These are phyloP conservation scores for Cydia fagiglandana DNA, from an alignment of 1,140 invertebrate genomes.

Conservation along the genomic window DNA sequence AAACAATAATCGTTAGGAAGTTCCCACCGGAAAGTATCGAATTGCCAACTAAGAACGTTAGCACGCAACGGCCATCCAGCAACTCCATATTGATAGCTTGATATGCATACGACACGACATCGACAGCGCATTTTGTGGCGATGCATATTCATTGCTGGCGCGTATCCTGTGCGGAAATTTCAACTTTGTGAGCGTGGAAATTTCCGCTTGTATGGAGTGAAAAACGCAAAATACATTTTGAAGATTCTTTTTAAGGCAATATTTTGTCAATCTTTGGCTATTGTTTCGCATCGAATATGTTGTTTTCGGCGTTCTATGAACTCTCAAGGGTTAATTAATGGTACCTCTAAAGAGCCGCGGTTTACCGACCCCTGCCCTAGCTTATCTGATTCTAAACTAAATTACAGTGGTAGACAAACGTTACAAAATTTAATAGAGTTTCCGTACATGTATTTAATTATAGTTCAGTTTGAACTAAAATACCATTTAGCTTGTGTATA, in stretches of 20 bases:
- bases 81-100: not conserved
- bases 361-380: not conserved
- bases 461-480: not conserved
- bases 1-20: too few relatives aligned
- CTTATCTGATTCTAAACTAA: not conserved
- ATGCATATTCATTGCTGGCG: slow-evolving; percentile 23
- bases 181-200: not conserved
- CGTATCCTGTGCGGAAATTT: slow-evolving; percentile 19
- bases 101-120: slow-evolving; percentile 14
- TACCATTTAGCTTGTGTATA: not conserved
- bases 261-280: too few relatives aligned
- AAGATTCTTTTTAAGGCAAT: too few relatives aligned
- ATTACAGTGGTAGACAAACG: not conserved
- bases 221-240: not conserved
- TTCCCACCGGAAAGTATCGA: too few relatives aligned
- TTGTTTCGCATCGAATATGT: too few relatives aligned
- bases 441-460: too few relatives aligned
- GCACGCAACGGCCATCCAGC: slow-evolving; percentile 9
- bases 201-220: not conserved
- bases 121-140: not conserved
- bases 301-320: too few relatives aligned
- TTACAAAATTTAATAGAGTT: not conserved
- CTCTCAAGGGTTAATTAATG: too few relatives aligned
- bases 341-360: not conserved
- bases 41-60: not conserved